Base-by-base conservation (phyloP, 2,888 invertebrate species). In the Tinea trinotella region DNA sequence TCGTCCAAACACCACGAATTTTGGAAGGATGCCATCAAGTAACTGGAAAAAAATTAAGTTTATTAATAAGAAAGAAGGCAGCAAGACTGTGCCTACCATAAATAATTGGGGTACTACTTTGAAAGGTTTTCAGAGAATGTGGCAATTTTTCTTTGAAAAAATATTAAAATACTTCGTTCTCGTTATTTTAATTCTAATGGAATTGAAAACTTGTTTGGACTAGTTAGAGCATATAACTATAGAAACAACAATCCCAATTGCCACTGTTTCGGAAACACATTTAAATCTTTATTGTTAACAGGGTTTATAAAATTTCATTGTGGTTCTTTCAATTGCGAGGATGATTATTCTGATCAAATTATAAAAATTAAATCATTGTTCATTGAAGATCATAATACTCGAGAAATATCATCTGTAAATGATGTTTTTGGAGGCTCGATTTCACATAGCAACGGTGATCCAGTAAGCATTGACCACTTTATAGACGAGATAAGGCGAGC, bases 241-340 rank as follows among this genome's bases (percentile, higher is more conserved):
- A 57, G 63, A 46, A 62, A 59, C 55, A 65, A 60, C 44, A 55
- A 62, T 13, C 62, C 62, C 2, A 52, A 55, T 53, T 60, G 59
- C 49, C 59, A 64, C 54, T 5, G 22, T 7, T 7, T 22, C 7
- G 22, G 4, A 3, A 22, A 22, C 22, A 3, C 22, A 5, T 22
- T 7, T 22, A 22, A 22, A 22, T 22, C 22, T 22, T 22, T 3
- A 22, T 22, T 22, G 22, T 5, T 22, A 7, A 22, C 22, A 22
- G 22, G 22, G 4, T 22, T 22, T 22, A 22, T 22, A 22, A 22
- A 22, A 22, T 22, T 22, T 22, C 22, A 22, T 22, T 7, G 22
- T 22, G 22, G 7, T 22, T 22, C 22, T 7, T 22, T 22, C 22
- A 22, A 22, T 7, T 22, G 22, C 7, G 22, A 22, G 22, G 22